These are phyloP conservation scores for Strigamia crassipes DNA, from an alignment of 2,888 invertebrate genomes.

Conservation along the genomic window DNA sequence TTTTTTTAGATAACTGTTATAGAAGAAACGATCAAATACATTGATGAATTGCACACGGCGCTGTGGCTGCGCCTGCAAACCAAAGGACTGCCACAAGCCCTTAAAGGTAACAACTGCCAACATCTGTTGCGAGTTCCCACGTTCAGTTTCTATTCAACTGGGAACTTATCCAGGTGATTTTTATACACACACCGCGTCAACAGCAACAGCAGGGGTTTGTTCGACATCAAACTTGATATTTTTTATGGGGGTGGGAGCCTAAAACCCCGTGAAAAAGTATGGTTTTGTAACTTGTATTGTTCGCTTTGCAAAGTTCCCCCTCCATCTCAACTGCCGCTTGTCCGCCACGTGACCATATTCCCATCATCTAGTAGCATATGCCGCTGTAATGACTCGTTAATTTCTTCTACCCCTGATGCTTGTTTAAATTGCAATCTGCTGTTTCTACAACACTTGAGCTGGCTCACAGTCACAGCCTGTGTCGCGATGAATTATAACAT, in stretches of 20 bases:
- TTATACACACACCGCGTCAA: neutral
- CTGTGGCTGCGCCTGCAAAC: slow-evolving; percentile 56
- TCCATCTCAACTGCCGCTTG: neutral
- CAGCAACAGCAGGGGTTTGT: neutral
- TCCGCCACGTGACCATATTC: slow-evolving; percentile 7
- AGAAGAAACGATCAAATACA: slow-evolving; percentile 61
- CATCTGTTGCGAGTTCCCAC: slow-evolving; percentile 10
- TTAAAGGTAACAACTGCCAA: slow-evolving; percentile 39
- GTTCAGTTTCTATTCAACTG: neutral
- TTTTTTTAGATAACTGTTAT: slow-evolving; percentile 61
- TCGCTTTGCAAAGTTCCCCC: neutral
- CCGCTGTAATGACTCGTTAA: neutral
- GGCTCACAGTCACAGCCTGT: too few relatives aligned
- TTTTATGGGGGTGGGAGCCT: neutral
- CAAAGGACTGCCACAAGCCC: slow-evolving; percentile 52
- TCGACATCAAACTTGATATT: neutral
- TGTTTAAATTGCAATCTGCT: neutral
- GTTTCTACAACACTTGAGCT: neutral
- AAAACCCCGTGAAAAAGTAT: slow-evolving; percentile 1
- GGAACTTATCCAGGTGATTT: neutral
- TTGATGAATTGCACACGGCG: slow-evolving; percentile 60
- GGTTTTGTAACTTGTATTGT: neutral
- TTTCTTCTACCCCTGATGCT: slow-evolving; percentile 13
- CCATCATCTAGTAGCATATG: slow-evolving; percentile 17
- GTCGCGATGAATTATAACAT: neutral